Evolutionary conservation across 2,888 invertebrate species (phyloP).

Genomic region (Hedya salicella): DNA sequence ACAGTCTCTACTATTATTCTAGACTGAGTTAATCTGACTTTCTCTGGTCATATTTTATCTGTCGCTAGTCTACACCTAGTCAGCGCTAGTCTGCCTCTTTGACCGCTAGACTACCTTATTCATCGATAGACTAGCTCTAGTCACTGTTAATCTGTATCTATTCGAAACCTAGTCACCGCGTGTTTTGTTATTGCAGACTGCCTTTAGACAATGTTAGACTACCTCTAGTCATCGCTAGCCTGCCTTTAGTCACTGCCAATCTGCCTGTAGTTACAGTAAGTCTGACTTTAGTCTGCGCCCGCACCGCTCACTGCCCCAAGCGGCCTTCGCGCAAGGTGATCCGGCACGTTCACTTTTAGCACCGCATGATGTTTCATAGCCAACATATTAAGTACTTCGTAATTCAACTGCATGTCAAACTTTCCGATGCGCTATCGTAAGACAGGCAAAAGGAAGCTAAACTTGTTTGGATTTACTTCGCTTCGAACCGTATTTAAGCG

Average conservation of each 20-base stretch:
- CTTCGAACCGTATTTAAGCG: neutral
- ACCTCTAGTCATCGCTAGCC: neutral
- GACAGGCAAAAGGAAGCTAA: constrained; percentile 22
- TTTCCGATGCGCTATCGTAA: constrained; percentile 13
- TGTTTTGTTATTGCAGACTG: too few relatives aligned
- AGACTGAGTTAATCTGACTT: too few relatives aligned
- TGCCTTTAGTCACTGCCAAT: neutral
- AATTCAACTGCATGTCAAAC: constrained; percentile 26
- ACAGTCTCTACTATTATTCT: too few relatives aligned
- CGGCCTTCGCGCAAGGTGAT: constrained; percentile 29
- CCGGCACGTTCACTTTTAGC: constrained; percentile 40
- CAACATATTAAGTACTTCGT: constrained; percentile 33
- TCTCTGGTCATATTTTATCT: too few relatives aligned
- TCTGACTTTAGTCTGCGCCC: constrained; percentile 8
- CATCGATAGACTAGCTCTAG: neutral
- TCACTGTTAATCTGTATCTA: too few relatives aligned
- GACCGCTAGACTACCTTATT: neutral
- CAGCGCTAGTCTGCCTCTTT: neutral
- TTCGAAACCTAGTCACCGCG: neutral
- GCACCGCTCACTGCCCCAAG: constrained; percentile 20
- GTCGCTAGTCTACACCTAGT: constrained; percentile 1
- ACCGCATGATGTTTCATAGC: constrained; percentile 26
- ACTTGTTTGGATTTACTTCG: constrained; percentile 1
- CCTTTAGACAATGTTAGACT: constrained; percentile 1
- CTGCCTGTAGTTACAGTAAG: constrained; percentile 2